Evolutionary conservation across 2,888 invertebrate species (phyloP), one percentile per base, ranked within the genome.

Genomic region (Villa cingulata): DNA sequence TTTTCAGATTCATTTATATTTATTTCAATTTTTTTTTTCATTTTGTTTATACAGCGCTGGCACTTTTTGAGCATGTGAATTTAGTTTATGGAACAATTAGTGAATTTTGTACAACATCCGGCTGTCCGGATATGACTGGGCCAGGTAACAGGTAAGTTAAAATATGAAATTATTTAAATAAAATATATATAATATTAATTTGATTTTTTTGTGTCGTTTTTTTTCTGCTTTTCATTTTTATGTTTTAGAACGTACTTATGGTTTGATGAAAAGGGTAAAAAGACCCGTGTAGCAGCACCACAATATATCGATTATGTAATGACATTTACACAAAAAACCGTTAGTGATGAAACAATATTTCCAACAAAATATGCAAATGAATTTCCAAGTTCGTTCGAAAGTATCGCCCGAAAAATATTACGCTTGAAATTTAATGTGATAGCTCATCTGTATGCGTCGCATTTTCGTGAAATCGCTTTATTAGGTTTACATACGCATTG

Each of bases 231-330:
- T 34, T 4, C n/a, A 15, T 55, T 49, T 52, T 50, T n/a, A n/a
- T n/a, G 53, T 71, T 73, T 49, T 66, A 94, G 95, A 77, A 84
- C 86, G 68, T 96, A 95, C 78, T 81, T 89, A 63, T 97, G 96
- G 96, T 86, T 90, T 74, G 96, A 97, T 74, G 96, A 96, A 72
- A 94, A 94, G 74, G 95, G 96, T 60, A 96, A 96, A 77, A 96
- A 96, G 76, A 86, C 86, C 58, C 87, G 92, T 72, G 87, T 95
- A 63, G 88, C 95, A 57, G 95, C 96, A 60, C 94, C 95, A 61
- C 95, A 96, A 74, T 97, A 96, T 74, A 88, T 96, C 72, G 96
- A 97, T 76, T 94, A 92, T 75, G 95, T 95, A 67, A 96, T 96
- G 91, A 92, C 95, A 55, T 92, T 86, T 76, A 91, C 90, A 61